Base-by-base conservation (phyloP, 1,140 invertebrate genomes). In the Nixonia krombeini region DNA sequence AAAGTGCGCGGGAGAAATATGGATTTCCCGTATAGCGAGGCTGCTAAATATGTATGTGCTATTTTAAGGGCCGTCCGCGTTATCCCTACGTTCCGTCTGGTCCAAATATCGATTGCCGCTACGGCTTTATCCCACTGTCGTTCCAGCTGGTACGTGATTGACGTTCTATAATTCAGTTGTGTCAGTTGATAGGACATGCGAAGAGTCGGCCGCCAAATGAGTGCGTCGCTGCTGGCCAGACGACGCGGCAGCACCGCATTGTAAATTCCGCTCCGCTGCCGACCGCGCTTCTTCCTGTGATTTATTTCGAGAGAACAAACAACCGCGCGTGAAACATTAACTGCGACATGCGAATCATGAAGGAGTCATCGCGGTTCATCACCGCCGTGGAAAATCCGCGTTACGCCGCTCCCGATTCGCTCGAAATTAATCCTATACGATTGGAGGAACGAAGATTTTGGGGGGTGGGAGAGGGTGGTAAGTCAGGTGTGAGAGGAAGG, bases 161-260 rank as follows among this genome's bases (percentile, higher is more conserved):
- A 80, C 74, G 63, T 80, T 75, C 69, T 72, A 78, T 80, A 80
- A 79, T 79, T 79, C 67, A 76, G 67, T 74, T 73, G 67, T 66
- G 69, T 56, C 57, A 67, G 61, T 61, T 75, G 71, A 79, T 80
- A 65, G 63, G 74, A 78, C 72, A 68, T 63, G 64, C 57, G 67
- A 76, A 70, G 61, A 65, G 66, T 47, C 33, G 10, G 51, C 37
- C 57, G 8, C 56, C 56, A 56, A 56, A 67, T 52, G 64, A 67
- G 51, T 59, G 56, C 29, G 42, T 51, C 18, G 7, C 35, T 50
- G 41, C 33, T 5, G 37, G 46, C 40, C 64, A 61, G 53, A 61
- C 56, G 46, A 17, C 33, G 31, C 29, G 17, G 15, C 17, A 50
- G 21, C 12, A 50, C 26, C 46, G 23, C 44, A 52, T 28, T 42